phyloP scores from a whole-genome alignment of 64 coral and sea anemone species.

The Hydrozoanthus tunicans region DNA sequence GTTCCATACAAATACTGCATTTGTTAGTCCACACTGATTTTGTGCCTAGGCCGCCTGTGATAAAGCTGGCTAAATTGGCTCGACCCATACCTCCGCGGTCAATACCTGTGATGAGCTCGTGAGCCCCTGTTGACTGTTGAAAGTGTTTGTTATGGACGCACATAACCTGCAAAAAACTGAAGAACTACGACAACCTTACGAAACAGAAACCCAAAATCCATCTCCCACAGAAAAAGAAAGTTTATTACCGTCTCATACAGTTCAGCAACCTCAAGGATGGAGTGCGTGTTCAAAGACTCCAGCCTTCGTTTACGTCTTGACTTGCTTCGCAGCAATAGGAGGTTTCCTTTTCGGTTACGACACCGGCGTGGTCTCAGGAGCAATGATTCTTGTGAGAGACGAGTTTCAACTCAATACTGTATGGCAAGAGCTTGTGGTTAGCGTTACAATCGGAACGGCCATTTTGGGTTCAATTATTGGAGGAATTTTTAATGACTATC shows the following conservation, averaged over 20 bases:
- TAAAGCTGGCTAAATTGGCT: no score
- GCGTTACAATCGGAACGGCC: slow-evolving; percentile 80
- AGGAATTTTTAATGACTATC: slow-evolving; percentile 69
- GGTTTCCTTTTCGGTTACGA: slow-evolving; percentile 98
- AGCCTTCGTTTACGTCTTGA: slow-evolving; percentile 76
- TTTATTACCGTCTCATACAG: neutral
- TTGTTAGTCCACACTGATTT: no score
- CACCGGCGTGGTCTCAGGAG: slow-evolving; percentile 93
- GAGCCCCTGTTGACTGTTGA: no score
- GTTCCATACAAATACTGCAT: no score
- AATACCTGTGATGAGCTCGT: no score
- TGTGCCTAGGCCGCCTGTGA: no score
- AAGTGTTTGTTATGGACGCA: no score
- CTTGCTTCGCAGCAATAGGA: slow-evolving; percentile 84
- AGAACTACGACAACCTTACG: neutral
- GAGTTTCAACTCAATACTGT: slow-evolving; percentile 69
- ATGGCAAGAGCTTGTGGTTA: slow-evolving; percentile 93
- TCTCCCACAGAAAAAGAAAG: slow-evolving; percentile 11
- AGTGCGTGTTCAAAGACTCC: slow-evolving; percentile 19
- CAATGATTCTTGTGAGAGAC: slow-evolving; percentile 77
- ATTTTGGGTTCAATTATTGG: slow-evolving; percentile 74
- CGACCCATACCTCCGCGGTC: no score
- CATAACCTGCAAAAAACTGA: neutral
- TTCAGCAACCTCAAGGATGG: slow-evolving; percentile 8
- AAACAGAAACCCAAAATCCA: neutral